Base-by-base conservation (phyloP, 1,140 invertebrate species). In the Plutomurus gul region DNA sequence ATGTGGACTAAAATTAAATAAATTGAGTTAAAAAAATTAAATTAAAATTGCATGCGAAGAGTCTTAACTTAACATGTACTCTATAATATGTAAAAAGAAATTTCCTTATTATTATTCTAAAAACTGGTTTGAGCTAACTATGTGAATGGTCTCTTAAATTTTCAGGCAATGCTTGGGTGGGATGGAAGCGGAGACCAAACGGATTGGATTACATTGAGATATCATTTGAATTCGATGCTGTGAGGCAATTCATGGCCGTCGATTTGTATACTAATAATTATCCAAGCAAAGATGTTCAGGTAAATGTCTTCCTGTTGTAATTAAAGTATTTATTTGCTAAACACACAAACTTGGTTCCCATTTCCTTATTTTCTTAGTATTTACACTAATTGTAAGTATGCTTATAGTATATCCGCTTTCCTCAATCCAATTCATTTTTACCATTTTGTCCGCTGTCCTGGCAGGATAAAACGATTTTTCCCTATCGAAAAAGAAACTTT, bases 121-220 rank as follows among this genome's bases (percentile, higher is more conserved):
- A 51, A 22, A 22, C 18, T 51, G 20, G 20, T 51, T 10, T 22
- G 18, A 3, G 20, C 18, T 51, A 22, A 51, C 18, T 22, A 10
- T 10, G 25, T 49, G 47, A 49, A 49, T 49, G 37, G 6, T 51
- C 6, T 71, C 46, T 80, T 79, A n/a, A n/a, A n/a, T 75, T 87
- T 81, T 84, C 88, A 90, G 92, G 92, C 37, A 92, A 91, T 56
- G 92, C 92, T 43, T 95, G 93, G 93, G 88, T 94, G 10, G 93
- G 92, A 1, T 95, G 93, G 93, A 90, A 89, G 84, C 92, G 92
- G 84, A 90, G 92, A 71, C 0, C 10, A 3, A 33, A 65, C 8
- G 75, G 30, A 70, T 37, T 77, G 25, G 81, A 82, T 2, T 82
- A 47, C 27, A 87, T 91, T 8, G 91, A 92, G 84, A 90, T 93